Base-by-base conservation (phyloP, 2,888 invertebrate genomes). In the Microctonus aethiopoides region DNA sequence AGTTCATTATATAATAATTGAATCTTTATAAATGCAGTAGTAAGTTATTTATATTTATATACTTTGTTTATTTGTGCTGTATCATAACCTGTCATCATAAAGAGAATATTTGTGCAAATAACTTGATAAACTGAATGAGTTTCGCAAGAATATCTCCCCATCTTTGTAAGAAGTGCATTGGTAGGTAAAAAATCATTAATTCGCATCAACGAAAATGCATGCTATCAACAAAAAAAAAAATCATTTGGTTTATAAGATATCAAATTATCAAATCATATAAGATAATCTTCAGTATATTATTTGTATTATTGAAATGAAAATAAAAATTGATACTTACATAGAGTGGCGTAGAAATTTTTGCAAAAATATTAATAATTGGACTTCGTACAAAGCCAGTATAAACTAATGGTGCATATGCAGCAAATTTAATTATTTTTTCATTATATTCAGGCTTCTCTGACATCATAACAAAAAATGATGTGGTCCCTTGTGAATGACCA, bases 61-160 rank as follows among this genome's bases (percentile, higher is more conserved):
- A 90, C 90, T 79, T 87, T 82, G 79, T 90, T 89, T 32, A 89
- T 87, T 81, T 92, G 90, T 10, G 84, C 86, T 66, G 88, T 88
- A 76, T 91, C 91, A 82, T 89, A 91, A 34, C 92, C 92, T 2
- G 89, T 90, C 9, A 94, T 80, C 36, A 93, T 86, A 68, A 84
- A 93, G 39, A 93, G 81, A 4, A 92, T 86, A 78, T 92, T 92
- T 70, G 89, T 89, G 84, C 94, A 94, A 22, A 93, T 81, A 4
- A 87, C 90, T 77, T 89, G 91, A 74, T 89, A 89, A 1, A 88
- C 72, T 1, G 89, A 78, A 9, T 77, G 76, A 20, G 79, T 76
- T 29, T 81, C 81, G 70, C 82, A 83, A 6, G 76, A 71, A 26
- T 80, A 76, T 68, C 81, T 76, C 9, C 81, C 81, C 34, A 83